Conservation (phyloP, 2,888 invertebrate species). For the Allophyes oxyacanthae region DNA sequence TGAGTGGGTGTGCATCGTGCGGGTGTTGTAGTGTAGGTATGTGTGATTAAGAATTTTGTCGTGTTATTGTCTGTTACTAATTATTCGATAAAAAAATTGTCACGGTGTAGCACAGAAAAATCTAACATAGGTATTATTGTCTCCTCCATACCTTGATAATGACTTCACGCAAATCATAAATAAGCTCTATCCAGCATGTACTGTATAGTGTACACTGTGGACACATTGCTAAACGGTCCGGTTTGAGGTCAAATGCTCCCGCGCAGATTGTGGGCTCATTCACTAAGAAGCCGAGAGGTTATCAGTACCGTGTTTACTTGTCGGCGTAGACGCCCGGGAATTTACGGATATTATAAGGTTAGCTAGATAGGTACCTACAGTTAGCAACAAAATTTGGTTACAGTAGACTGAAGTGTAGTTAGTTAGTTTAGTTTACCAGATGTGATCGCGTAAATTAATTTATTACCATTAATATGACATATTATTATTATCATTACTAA, state of each 20-base stretch:
- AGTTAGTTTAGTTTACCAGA: too few species aligned
- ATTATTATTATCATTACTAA: too few species aligned
- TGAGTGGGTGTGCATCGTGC: too few species aligned
- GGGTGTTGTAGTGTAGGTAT: too few species aligned
- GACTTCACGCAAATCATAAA: slow-evolving; percentile 32
- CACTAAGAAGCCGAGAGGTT: slow-evolving; percentile 42
- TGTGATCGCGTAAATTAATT: too few species aligned
- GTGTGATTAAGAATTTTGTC: too few species aligned
- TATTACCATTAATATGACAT: too few species aligned
- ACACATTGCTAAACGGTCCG: slow-evolving; percentile 26
- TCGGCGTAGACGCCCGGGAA: slow-evolving; percentile 12
- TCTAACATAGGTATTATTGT: too few species aligned
- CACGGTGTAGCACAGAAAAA: too few species aligned
- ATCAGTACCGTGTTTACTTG: slow-evolving; percentile 46
- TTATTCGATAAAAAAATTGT: too few species aligned
- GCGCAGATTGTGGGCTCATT: slow-evolving; percentile 45
- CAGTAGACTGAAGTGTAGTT: too few species aligned
- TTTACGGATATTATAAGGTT: slow-evolving; percentile 14
- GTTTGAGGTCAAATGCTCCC: slow-evolving; percentile 46
- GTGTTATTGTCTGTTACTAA: too few species aligned
- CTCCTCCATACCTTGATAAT: slow-evolving; percentile 9
- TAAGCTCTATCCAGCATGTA: slow-evolving; percentile 21
- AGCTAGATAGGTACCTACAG: slow-evolving; percentile 6
- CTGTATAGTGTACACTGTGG: background rate
- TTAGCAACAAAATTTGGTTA: background rate